These are phyloP conservation scores for Eutolmus rufibarbis DNA, from an alignment of 2,888 invertebrate species.

Conservation along the genomic window DNA sequence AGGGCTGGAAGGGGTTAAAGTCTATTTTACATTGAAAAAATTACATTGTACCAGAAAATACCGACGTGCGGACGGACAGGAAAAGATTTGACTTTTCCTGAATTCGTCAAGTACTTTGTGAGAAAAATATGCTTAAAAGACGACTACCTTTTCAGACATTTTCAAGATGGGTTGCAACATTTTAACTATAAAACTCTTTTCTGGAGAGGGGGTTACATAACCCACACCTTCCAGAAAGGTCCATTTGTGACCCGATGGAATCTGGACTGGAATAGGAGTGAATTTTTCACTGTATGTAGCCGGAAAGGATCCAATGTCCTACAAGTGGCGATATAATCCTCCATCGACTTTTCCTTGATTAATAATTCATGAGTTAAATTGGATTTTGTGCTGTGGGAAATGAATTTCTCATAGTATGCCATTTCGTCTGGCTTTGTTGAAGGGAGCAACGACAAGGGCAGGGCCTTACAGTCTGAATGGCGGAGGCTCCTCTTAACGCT, in stretches of 20 bases:
- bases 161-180: background rate
- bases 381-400: slow-evolving; percentile 22
- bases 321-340: slow-evolving; percentile 28
- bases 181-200: background rate
- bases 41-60: too few relatives aligned
- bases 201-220: background rate
- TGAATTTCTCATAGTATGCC: slow-evolving; percentile 19
- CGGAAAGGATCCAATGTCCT: slow-evolving; percentile 7
- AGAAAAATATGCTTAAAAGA: background rate
- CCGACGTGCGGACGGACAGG: too few relatives aligned
- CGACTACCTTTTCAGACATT: background rate
- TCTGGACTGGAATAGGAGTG: background rate
- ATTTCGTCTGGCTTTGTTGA: background rate
- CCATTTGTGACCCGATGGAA: background rate
- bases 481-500: background rate
- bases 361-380: slow-evolving; percentile 27
- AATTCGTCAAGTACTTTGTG: background rate
- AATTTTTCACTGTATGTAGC: background rate
- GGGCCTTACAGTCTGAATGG: background rate
- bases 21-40: too few relatives aligned
- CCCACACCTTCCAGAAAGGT: background rate
- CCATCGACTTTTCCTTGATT: background rate
- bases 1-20: too few relatives aligned
- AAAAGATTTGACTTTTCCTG: too few relatives aligned
- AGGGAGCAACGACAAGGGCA: too few relatives aligned